Evolutionary conservation across 2,888 invertebrate species (phyloP).

Genomic region (Calameuta pallipes): DNA sequence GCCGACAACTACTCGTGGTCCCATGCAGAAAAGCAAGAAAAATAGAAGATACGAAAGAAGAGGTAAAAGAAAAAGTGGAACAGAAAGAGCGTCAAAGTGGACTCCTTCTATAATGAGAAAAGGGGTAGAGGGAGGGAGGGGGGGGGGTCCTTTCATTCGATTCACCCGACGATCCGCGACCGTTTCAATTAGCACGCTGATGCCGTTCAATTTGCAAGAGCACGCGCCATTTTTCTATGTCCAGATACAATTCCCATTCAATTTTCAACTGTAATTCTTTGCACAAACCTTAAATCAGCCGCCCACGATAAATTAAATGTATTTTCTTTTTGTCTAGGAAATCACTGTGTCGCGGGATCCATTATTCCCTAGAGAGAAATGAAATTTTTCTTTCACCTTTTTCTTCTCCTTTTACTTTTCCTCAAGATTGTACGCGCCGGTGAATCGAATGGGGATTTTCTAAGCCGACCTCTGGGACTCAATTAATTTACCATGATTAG

Average conservation of each 20-base stretch:
- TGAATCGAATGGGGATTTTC: not conserved
- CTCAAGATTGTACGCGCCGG: not conserved
- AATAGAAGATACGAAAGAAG: slow-evolving; percentile 25
- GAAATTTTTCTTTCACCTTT: not conserved
- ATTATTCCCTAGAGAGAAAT: not conserved
- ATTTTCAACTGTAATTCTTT: not conserved
- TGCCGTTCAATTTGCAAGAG: not conserved
- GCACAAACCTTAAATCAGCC: not conserved
- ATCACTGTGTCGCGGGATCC: not conserved
- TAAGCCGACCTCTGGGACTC: slow-evolving; percentile 7
- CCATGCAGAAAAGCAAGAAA: not conserved
- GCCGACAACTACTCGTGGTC: not conserved
- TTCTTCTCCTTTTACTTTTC: not conserved
- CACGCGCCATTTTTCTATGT: not conserved
- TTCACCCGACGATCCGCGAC: not conserved
- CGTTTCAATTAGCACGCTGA: not conserved
- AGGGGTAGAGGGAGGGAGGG: not conserved
- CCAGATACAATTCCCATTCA: not conserved
- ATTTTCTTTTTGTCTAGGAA: not conserved
- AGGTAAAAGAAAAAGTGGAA: not conserved
- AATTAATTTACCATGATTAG: slow-evolving; percentile 14
- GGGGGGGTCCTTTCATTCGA: not conserved
- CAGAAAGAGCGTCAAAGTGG: not conserved
- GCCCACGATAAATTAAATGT: not conserved
- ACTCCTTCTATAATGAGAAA: not conserved